A percentile compares a stretch with the other conserved stretches of the same genome.
Conservation (phyloP, 2,797 vertebrate species). For the Bradypus variegatus region DNA sequence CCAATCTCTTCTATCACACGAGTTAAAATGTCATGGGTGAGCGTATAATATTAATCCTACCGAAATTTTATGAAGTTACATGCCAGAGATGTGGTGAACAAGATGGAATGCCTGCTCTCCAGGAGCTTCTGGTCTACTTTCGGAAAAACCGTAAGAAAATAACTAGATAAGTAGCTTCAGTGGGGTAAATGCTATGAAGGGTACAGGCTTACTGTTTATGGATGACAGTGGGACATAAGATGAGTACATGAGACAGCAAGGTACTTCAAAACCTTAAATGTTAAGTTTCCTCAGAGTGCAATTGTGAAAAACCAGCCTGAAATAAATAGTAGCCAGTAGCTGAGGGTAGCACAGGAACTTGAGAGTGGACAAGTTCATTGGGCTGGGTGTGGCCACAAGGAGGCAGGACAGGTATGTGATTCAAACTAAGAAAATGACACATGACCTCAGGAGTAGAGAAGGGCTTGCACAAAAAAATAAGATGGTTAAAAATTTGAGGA, state of each 20-base stretch:
- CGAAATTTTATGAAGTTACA: not conserved
- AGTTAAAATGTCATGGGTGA: not conserved
- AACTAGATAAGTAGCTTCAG: not conserved
- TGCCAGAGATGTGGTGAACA: not conserved
- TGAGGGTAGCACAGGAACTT: constrained; percentile 11
- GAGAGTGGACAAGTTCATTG: not conserved
- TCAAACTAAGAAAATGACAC: constrained; percentile 19
- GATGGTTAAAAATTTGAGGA: not conserved
- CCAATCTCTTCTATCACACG: not conserved
- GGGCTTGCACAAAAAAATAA: not conserved
- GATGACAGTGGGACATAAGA: too few relatives aligned
- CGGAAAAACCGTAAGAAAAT: not conserved
- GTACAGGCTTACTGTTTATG: not conserved
- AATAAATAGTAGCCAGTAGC: not conserved
- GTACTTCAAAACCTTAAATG: not conserved
- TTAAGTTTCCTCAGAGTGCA: not conserved
- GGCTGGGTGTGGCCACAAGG: not conserved
- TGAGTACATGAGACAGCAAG: not conserved
- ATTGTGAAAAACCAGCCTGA: not conserved
- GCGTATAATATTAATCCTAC: not conserved
- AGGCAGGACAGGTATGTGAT: constrained; percentile 9
- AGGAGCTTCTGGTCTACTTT: not conserved
- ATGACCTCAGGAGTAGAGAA: not conserved
- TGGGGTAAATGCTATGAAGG: not conserved
- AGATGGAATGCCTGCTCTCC: not conserved